Percentiles rank a stretch among this genome's conserved stretches.
phyloP scores from a whole-genome alignment of 2,113 vertebrate species.

The Hippoglossus stenolepis region DNA sequence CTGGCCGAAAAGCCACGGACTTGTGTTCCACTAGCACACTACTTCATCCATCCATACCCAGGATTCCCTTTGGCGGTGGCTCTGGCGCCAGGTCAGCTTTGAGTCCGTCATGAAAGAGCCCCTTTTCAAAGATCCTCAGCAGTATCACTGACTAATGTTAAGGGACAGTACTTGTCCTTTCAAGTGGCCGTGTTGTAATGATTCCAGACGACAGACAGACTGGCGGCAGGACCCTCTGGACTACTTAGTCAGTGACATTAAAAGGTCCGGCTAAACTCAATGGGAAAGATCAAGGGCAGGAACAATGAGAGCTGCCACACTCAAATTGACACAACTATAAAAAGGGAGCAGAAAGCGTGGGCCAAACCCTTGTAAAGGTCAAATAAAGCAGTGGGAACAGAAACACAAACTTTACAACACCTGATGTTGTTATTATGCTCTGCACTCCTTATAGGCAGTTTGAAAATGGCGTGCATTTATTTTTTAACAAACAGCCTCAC shows the following conservation, averaged over 20 bases:
- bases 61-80: constrained; percentile 38
- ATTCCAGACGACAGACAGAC: constrained; percentile 73
- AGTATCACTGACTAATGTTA: constrained; percentile 63
- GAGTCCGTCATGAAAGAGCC: constrained; percentile 33
- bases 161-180: constrained; percentile 74
- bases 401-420: constrained; percentile 25
- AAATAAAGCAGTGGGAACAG: constrained; percentile 28
- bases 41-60: constrained; percentile 32
- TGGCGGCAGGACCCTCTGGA: constrained; percentile 68
- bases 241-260: constrained; percentile 77
- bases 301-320: constrained; percentile 71
- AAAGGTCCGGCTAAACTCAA: constrained; percentile 70
- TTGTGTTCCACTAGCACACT: constrained; percentile 46
- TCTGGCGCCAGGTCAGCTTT: constrained; percentile 54
- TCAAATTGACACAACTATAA: constrained; percentile 73
- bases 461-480: constrained; percentile 18
- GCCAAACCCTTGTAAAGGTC: constrained; percentile 62
- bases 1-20: constrained; percentile 28
- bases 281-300: constrained; percentile 77
- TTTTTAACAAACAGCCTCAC: constrained; percentile 20
- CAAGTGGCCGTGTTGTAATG: constrained; percentile 71
- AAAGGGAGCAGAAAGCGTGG: constrained; percentile 54
- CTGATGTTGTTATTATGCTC: constrained; percentile 10
- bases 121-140: constrained; percentile 64
- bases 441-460: not conserved